Base-by-base conservation (phyloP, 2,888 invertebrate species). In the Cheilosia urbana region DNA sequence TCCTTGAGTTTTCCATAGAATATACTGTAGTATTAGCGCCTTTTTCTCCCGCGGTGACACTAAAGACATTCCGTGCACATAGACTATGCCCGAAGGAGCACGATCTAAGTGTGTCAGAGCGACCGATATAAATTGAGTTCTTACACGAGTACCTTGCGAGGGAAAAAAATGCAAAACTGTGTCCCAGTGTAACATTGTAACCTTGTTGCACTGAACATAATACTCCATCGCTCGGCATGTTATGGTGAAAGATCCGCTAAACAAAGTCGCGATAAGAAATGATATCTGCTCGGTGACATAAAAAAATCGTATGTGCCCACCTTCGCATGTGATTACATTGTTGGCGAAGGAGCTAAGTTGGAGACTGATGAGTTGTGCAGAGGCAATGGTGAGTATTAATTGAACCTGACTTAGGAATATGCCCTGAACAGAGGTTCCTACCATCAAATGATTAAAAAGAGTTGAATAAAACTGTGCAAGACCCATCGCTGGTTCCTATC, bases 251-350 rank as follows among this genome's bases (percentile, higher is more conserved):
- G 40, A 13, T 81, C 45, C 60, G 51, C 66, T 63, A 82, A 76
- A 79, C 79, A 63, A 82, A 79, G 80, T 65, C 62, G 63, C 87
- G 87, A 82, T 88, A 85, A 88, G 82, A 77, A 53, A 27, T 65
- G 73, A 73, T 84, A 82, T 78, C 78, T 13, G 13, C 13, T 68
- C 34, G 45, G 66, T 73, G 78, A 76, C 75, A 75, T 65, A 87
- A 87, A 87, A 84, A 85, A 87, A 85, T 85, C 84, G 37, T 37
- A 34, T 34, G 11, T 2, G 34, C 11, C 34, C 34, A 34, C 34
- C 34, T 34, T 34, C 34, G 34, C 34, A 3, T 34, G 34, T 2
- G 34, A 3, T 11, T 11, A 3, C 34, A 34, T 34, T 34, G 34
- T 34, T 11, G 11, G 11, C 11, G 0, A 7, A 27, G 6, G 27